Percentiles rank a stretch among this genome's conserved stretches.
phyloP scores from a whole-genome alignment of 2,888 invertebrate genomes.

The Melipona beecheii region DNA sequence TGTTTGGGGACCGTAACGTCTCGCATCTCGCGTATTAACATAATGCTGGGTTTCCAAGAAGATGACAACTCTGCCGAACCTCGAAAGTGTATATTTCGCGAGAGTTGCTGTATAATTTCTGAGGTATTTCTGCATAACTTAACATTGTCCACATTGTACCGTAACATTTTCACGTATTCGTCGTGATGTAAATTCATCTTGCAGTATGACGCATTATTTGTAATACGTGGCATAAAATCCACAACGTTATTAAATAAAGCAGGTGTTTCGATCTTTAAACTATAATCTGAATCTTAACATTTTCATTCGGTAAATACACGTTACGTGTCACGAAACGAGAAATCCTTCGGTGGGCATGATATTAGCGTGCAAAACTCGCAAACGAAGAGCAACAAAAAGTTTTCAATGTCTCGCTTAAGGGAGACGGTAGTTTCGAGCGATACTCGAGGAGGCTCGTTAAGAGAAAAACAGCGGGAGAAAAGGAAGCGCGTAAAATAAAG shows the following conservation, averaged over 20 bases:
- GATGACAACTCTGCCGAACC: neutral
- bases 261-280: neutral
- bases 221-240: neutral
- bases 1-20: neutral
- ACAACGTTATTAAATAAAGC: neutral
- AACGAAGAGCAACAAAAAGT: neutral
- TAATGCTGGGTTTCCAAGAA: neutral
- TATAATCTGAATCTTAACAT: neutral
- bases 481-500: conserved; percentile 67
- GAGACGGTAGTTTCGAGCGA: too few relatives aligned
- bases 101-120: neutral
- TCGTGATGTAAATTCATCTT: too few relatives aligned
- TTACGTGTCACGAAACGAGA: too few relatives aligned
- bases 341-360: too few relatives aligned
- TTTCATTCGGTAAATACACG: too few relatives aligned
- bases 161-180: neutral
- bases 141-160: neutral
- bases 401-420: neutral
- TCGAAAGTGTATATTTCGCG: neutral
- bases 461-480: conserved; percentile 35
- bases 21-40: neutral
- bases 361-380: neutral
- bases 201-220: neutral
- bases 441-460: neutral
- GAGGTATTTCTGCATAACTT: neutral